Conservation (phyloP, 1,140 invertebrate genomes). For the Muscidifurax raptorellus region DNA sequence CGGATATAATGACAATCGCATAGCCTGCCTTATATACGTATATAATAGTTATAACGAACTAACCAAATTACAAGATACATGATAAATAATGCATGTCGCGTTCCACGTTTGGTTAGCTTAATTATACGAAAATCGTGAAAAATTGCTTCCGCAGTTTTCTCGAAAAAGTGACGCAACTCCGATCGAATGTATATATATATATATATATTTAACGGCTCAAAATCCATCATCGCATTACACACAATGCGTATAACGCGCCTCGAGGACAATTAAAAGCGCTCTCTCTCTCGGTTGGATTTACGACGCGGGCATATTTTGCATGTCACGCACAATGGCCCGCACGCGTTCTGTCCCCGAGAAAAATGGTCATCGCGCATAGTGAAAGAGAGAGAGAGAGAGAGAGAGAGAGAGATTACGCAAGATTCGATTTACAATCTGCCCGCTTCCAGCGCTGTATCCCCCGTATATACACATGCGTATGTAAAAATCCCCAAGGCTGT, state of each 20-base stretch:
- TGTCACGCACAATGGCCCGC: neutral
- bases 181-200: no score
- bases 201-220: neutral
- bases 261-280: neutral
- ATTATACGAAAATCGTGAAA: neutral
- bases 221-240: neutral
- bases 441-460: neutral
- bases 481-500: neutral
- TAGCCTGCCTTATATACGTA: no score
- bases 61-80: no score
- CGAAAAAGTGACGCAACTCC: no score
- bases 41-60: no score
- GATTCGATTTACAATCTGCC: neutral
- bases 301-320: neutral
- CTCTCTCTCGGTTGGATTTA: neutral
- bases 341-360: neutral
- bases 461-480: neutral
- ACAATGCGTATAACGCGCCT: neutral
- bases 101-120: no score
- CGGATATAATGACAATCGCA: no score
- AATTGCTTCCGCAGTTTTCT: no score
- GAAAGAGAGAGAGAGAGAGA: no score
- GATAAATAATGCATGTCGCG: no score
- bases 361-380: neutral
- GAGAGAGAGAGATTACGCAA: neutral